Evolutionary conservation across 2,888 invertebrate species (phyloP), one percentile per base, ranked within the genome.

Genomic region (Caenorhabditis sp.): DNA sequence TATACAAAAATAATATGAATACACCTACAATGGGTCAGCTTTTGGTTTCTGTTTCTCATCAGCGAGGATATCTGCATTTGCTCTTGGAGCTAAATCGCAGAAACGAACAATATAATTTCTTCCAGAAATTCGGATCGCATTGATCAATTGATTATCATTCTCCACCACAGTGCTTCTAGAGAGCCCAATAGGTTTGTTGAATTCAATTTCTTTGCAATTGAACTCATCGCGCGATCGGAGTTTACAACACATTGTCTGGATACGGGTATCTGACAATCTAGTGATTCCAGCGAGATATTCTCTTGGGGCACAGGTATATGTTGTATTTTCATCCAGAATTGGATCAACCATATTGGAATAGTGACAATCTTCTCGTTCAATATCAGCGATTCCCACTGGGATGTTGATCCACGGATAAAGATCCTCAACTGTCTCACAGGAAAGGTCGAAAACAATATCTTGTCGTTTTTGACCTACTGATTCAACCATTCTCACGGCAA

Each of bases 211-310:
- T 10, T 76, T 77, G 64, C 87, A 87, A 62, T 83, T 83, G 57
- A 80, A 78, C 62, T 85, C 85, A 36, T 82, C 81, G 25, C 87
- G 76, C 36, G 84, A 81, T 23, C 87, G 70, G 52, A 87, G 66
- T 12, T 78, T 78, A 57, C 87, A 87, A 67, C 87, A 87, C 74
- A 84, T 77, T 20, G 86, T 69, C 84, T 87, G 87, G 50, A 87
- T 80, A 69, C 87, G 86, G 5, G 86, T 86, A 52, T 82, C 84
- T 5, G 81, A 77, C 20, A 87, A 68, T 57, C 87, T 65, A 8
- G 84, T 83, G 65, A 87, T 82, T 49, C 87, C 86, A n/a, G 87
- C 85, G 56, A 87, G 27, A 64, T 87, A 87, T 69, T 87, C 87
- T 26, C 85, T 61, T 25, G 70, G 61, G 17, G 74, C 70, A 63